Percentiles rank a stretch among this genome's conserved stretches.
Evolutionary conservation across 1,140 invertebrate genomes (phyloP).

Genomic region (Saccostrea glomerata): DNA sequence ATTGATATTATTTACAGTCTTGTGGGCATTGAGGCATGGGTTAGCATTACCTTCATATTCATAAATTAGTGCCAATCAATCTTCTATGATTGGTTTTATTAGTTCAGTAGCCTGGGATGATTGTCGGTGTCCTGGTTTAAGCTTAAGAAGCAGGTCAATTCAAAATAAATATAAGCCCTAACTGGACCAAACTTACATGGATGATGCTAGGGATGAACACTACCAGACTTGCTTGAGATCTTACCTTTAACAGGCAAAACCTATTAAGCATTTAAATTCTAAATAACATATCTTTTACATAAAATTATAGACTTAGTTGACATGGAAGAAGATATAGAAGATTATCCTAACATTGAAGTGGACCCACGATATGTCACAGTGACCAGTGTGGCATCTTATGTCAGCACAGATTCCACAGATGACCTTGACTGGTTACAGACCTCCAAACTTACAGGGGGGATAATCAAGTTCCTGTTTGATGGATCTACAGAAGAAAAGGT

Average conservation of each 20-base stretch:
- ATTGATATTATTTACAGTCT: too few relatives aligned
- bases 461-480: constrained; percentile 49
- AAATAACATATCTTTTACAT: not conserved
- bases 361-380: constrained; percentile 52
- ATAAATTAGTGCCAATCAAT: too few relatives aligned
- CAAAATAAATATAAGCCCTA: too few relatives aligned
- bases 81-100: too few relatives aligned
- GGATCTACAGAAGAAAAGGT: constrained; percentile 41
- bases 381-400: not conserved
- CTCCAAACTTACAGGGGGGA: constrained; percentile 46
- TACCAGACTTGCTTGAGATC: too few relatives aligned
- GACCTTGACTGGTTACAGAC: constrained; percentile 43
- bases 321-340: not conserved
- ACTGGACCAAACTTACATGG: too few relatives aligned
- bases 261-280: not conserved
- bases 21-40: too few relatives aligned
- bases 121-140: too few relatives aligned
- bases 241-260: not conserved
- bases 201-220: too few relatives aligned
- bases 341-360: constrained; percentile 25
- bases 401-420: constrained; percentile 27
- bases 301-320: not conserved
- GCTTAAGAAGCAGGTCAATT: too few relatives aligned
- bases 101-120: too few relatives aligned
- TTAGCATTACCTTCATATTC: not conserved